Evolutionary conservation across 2,888 invertebrate species (phyloP).

Genomic region (Parnassius mnemosyne): DNA sequence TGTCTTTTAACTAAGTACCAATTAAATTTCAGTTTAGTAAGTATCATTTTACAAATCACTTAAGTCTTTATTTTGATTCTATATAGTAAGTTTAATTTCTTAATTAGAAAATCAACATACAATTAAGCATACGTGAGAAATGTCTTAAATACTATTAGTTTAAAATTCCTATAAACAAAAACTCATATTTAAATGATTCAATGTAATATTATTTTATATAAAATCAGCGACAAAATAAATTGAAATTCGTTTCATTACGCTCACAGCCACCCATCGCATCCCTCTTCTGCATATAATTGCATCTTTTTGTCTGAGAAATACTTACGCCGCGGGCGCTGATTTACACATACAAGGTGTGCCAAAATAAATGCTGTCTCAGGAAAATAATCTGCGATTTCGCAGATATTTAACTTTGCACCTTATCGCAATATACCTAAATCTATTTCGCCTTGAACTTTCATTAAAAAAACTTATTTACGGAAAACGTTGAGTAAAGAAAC

Average conservation of each 20-base stretch:
- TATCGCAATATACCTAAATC: conserved; percentile 44
- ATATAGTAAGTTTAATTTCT: no score
- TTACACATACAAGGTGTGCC: conserved; percentile 81
- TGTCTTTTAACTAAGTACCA: no score
- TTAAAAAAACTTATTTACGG: conserved; percentile 60
- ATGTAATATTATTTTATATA: neutral
- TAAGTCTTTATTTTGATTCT: no score
- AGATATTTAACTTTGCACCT: conserved; percentile 42
- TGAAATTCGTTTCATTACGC: conserved; percentile 55
- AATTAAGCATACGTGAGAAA: no score
- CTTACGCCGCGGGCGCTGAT: conserved; percentile 73
- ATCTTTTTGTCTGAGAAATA: conserved; percentile 77
- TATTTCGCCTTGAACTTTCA: conserved; percentile 40
- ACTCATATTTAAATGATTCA: no score
- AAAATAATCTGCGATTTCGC: conserved; percentile 65
- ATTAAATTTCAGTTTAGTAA: no score
- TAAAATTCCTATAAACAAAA: no score
- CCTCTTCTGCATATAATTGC: conserved; percentile 74
- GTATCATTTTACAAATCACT: no score
- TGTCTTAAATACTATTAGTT: no score
- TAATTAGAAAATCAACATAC: no score
- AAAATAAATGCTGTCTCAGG: conserved; percentile 72
- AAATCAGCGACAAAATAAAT: conserved; percentile 24
- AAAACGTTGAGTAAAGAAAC: conserved; percentile 74
- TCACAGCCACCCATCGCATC: conserved; percentile 39